Evolutionary conservation across 2,113 vertebrate species (phyloP).

Genomic region (Bostrychus sinensis): DNA sequence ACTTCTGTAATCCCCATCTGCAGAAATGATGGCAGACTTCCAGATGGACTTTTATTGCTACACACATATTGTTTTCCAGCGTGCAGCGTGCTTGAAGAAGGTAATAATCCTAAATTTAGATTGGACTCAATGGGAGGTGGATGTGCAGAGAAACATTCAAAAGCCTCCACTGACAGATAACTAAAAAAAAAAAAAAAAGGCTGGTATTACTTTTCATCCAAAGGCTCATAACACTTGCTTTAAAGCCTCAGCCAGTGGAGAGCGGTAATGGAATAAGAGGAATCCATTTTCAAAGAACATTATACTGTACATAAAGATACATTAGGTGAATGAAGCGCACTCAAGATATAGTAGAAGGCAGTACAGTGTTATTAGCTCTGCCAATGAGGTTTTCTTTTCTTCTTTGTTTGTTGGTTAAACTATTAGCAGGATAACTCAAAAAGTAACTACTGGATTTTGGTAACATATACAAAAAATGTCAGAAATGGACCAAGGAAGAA

Average conservation of each 20-base stretch:
- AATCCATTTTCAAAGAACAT: not conserved
- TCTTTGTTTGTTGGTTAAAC: no score
- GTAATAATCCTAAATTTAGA: slow-evolving; percentile 10
- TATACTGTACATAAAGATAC: not conserved
- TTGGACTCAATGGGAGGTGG: not conserved
- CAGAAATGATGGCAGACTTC: slow-evolving; percentile 11
- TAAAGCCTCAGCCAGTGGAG: not conserved
- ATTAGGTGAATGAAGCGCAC: not conserved
- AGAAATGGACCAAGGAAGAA: no score
- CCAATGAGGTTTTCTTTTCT: no score
- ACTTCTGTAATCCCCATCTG: not conserved
- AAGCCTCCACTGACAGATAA: not conserved
- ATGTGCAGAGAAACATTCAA: not conserved
- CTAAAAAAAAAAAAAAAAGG: not conserved
- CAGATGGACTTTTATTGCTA: slow-evolving; percentile 36
- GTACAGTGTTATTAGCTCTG: not conserved
- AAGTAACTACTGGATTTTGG: no score
- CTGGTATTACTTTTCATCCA: not conserved
- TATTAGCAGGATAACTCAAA: no score
- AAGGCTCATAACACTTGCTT: not conserved
- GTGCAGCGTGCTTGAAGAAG: slow-evolving; percentile 4
- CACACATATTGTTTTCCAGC: slow-evolving; percentile 20
- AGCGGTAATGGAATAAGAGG: not conserved
- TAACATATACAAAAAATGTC: no score
- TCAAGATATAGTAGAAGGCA: not conserved